Evolutionary conservation across 2,113 vertebrate species (phyloP), one percentile per base, ranked within the genome.

Genomic region (Oxygymnocypris stewartii): DNA sequence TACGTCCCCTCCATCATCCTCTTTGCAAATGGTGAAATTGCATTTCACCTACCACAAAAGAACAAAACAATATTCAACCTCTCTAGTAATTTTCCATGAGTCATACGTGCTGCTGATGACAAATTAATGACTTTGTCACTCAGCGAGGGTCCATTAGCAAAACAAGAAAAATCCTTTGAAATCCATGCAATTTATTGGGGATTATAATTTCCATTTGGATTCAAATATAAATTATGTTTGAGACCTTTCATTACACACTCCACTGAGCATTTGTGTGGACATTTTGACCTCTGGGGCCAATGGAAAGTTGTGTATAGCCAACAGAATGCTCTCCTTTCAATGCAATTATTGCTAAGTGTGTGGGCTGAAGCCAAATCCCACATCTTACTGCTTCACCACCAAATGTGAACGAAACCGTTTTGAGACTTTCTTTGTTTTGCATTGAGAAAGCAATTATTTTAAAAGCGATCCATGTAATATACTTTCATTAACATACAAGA

Each of bases 31-130:
- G 25, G 35, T 25, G 11, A 61, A 79, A 88, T 37, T 42, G 57
- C 40, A 4, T 83, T 59, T 77, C 4, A 31, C 25, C n/a, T 51
- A 44, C 59, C 28, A 85, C 61, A 79, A 42, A 69, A 69, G 31
- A 69, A 69, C 35, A 67, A 63, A 59, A 65, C 40, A 44, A 44
- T 78, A 77, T 78, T 35, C n/a, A 44, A 84, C 25, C 9, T 11
- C 54, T 61, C 51, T 6, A 35, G 16, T 65, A 16, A 59, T 79
- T 49, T 76, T 78, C 59, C 49, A 40, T 84, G 67, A 84, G 40
- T 80, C 76, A 85, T 80, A 77, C 18, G 49, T 83, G 79, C 71
- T 83, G 79, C 71, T 88, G 7, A 71, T 86, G 85, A 73, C 40
- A 63, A 74, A 86, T 86, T 71, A 75, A 71, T 71, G 28, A 86